Evolutionary conservation across 1,140 invertebrate species (phyloP), one percentile per base, ranked within the genome.

Genomic region (Microplitis demolitor): DNA sequence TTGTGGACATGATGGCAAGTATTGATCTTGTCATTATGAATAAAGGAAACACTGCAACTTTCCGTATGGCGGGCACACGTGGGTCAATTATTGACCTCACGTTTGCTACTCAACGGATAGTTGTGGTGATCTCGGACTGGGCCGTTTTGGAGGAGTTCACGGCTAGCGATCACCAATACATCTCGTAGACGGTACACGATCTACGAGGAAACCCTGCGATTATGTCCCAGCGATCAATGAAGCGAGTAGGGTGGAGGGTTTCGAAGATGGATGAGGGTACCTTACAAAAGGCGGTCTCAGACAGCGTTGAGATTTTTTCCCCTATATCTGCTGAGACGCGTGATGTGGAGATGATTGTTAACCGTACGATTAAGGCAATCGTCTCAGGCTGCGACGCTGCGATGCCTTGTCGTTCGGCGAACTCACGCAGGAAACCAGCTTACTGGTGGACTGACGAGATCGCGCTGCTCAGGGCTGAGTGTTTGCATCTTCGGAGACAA

Each of bases 401-500:
- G 8, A 56, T 56, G 4, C 3, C n/a, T 16, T 4, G 58, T 0
- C 58, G 31, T 33, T 33, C 16, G 9, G 31, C 58, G 6, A 33
- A 24, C 4, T 34, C 33, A 13, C 58, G 4, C 6, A 69, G 62
- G 11, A 39, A 72, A 0, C 24, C 73, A 2, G 74, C 74, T 4
- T 79, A 84, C 71, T 84, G 83, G 80, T 83, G 80, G 79, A 80
- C 76, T 4, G 66, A 74, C 0, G 72, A 83, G 5, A 80, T 83
- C 2, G 78, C 76, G 0, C 71, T 76, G 13, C 61, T 82, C 0
- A 76, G 80, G 9, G 54, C 33, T 6, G 51, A 34, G 0, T 84
- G 81, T 61, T 16, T 81, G 5, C n/a, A 37, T 0, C 60, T 73
- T 6, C 73, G 80, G 16, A 51, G 67, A 1, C 9, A 0, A 5